Evolutionary conservation across 2,888 invertebrate genomes (phyloP), one percentile per base, ranked within the genome.

Genomic region (Drosophila anomalata): DNA sequence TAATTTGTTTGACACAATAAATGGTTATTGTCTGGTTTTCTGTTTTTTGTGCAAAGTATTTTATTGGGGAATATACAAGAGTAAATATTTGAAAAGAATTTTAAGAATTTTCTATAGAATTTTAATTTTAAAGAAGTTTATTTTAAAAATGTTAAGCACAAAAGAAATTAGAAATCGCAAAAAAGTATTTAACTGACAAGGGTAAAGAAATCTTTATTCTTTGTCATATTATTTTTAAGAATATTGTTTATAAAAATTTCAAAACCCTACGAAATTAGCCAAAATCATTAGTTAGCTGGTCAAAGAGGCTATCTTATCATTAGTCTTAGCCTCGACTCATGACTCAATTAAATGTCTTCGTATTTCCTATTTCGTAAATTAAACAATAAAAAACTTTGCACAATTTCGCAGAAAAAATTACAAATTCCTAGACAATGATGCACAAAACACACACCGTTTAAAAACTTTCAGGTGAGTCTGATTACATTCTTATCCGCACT

Each of bases 381-480:
- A 50, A 60, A 69, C 54, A 52, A 6, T 44, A 41, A 54, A 54
- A 53, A 24, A 24, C 47, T 58, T 65, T 53, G 52, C 57, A 54
- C 73, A 46, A 26, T 42, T 63, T 52, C 46, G 14, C 63, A 57
- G 57, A 51, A 36, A 33, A 14, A 56, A 36, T 44, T 33, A 50
- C 2, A 31, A 50, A 72, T 65, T 72, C 55, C 62, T 47, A 50
- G 54, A 62, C 62, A 51, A 36, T 54, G 65, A 72, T 50, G 62
- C 50, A 61, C 71, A 56, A 44, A 51, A 41, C 20, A 36, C 20
- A 12, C 29, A 44, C 26, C 26, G 31, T 68, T 48, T 53, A 31
- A n/a, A 24, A 22, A 36, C 59, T 29, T 44, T 48, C 60, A 44
- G 46, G 41, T 36, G 44, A 50, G 44, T 69, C 54, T 70, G 33